Conservation (phyloP, 2,113 vertebrate genomes). For the Grallaria varia region DNA sequence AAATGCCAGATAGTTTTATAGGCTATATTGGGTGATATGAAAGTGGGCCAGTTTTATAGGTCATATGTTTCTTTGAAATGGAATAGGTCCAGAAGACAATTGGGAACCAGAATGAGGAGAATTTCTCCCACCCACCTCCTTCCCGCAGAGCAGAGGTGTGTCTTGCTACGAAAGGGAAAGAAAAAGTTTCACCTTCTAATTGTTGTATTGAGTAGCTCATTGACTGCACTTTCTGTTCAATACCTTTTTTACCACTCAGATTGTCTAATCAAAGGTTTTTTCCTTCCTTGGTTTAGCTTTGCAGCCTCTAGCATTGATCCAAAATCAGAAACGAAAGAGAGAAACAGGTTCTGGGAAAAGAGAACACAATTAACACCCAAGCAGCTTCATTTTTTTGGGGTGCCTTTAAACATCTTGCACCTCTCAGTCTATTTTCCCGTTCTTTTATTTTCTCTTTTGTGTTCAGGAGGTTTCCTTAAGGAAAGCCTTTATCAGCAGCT, state of each 20-base stretch:
- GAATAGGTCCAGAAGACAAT: constrained; percentile 1
- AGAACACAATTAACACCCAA: constrained; percentile 78
- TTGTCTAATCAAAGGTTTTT: constrained; percentile 74
- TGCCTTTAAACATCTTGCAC: constrained; percentile 61
- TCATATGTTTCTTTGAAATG: constrained; percentile 16
- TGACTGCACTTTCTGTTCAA: constrained; percentile 61
- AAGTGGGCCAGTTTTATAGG: constrained; percentile 46
- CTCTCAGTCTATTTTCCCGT: constrained; percentile 13
- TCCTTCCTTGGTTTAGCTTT: constrained; percentile 60
- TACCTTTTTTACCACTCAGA: constrained; percentile 68
- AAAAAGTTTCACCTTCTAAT: constrained; percentile 71
- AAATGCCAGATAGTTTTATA: background rate
- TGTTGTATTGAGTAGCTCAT: constrained; percentile 63
- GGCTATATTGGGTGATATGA: background rate
- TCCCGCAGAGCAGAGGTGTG: constrained; percentile 40
- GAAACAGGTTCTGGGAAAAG: constrained; percentile 52
- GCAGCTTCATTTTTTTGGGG: constrained; percentile 72
- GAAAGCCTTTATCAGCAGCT: constrained; percentile 61
- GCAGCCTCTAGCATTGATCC: constrained; percentile 68
- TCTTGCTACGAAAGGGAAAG: constrained; percentile 42
- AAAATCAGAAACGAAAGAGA: constrained; percentile 44
- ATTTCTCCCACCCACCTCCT: constrained; percentile 48
- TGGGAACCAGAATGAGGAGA: background rate
- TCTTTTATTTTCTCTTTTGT: constrained; percentile 60
- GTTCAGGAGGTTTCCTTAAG: constrained; percentile 64